phyloP scores from a whole-genome alignment of 1,140 invertebrate genomes.

The Eumeta japonica region DNA sequence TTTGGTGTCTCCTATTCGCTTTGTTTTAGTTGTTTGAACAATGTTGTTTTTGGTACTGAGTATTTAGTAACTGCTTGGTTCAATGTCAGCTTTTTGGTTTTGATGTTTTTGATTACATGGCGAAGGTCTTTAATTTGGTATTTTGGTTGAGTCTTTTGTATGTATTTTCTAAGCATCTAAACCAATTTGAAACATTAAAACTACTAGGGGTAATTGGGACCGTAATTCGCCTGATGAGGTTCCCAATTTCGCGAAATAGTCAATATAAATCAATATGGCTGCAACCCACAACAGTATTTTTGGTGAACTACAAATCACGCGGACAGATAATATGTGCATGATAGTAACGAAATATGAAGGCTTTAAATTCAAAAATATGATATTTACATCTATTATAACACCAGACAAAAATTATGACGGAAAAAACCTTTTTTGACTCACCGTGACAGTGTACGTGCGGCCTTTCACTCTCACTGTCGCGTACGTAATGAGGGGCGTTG shows the following conservation, averaged over 20 bases:
- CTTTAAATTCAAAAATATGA: constrained; percentile 8
- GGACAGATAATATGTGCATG: constrained; percentile 7
- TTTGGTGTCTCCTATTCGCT: constrained; percentile 6
- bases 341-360: constrained; percentile 7
- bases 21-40: constrained; percentile 12
- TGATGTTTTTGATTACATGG: constrained; percentile 11
- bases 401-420: too few relatives aligned
- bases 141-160: constrained; percentile 9
- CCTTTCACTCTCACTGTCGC: too few relatives aligned
- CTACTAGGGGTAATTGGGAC: too few relatives aligned
- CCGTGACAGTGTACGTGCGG: constrained; percentile 9
- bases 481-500: too few relatives aligned
- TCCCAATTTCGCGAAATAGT: constrained; percentile 8
- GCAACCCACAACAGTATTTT: constrained; percentile 7
- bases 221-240: constrained; percentile 5
- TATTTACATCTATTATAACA: constrained; percentile 5
- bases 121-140: constrained; percentile 13
- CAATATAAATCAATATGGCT: constrained; percentile 10
- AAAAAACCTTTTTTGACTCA: constrained; percentile 10
- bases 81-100: constrained; percentile 12
- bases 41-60: too few relatives aligned
- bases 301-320: constrained; percentile 7
- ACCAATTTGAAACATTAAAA: too few relatives aligned
- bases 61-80: constrained; percentile 12
- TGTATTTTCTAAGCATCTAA: constrained; percentile 15